Evolutionary conservation across 2,888 invertebrate genomes (phyloP).

Genomic region (Aphodius sticticus): DNA sequence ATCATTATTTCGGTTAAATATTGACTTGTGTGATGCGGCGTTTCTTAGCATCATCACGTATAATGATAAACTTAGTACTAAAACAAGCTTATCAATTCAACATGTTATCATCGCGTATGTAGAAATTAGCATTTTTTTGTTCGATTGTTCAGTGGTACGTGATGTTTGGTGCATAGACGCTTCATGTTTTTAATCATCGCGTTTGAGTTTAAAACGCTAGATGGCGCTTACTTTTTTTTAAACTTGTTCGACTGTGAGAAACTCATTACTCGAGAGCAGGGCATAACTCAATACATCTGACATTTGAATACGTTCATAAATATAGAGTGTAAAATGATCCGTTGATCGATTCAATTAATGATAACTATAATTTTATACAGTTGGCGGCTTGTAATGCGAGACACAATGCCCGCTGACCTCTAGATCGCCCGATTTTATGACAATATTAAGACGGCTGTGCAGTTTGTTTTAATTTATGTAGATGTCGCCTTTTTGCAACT

Average conservation of each 20-base stretch:
- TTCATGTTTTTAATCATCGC: not conserved
- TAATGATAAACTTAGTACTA: not conserved
- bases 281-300: slow-evolving; percentile 12
- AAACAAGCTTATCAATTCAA: not conserved
- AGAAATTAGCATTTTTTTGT: slow-evolving; percentile 4
- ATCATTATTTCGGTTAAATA: too few relatives aligned
- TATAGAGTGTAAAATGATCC: slow-evolving; percentile 33
- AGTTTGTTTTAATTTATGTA: slow-evolving; percentile 30
- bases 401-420: slow-evolving; percentile 25
- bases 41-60: not conserved
- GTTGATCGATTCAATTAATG: slow-evolving; percentile 35
- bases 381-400: slow-evolving; percentile 21
- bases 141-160: not conserved
- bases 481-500: slow-evolving; percentile 21
- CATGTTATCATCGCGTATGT: not conserved
- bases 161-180: not conserved
- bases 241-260: not conserved
- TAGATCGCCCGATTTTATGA: not conserved
- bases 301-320: slow-evolving; percentile 37
- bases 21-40: too few relatives aligned
- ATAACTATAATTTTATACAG: slow-evolving; percentile 37
- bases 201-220: not conserved
- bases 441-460: slow-evolving; percentile 22
- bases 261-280: not conserved
- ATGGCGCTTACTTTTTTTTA: not conserved